These are phyloP conservation scores for Myrmophylax atrothorax DNA, from an alignment of 2,113 vertebrate species.

Conservation along the genomic window DNA sequence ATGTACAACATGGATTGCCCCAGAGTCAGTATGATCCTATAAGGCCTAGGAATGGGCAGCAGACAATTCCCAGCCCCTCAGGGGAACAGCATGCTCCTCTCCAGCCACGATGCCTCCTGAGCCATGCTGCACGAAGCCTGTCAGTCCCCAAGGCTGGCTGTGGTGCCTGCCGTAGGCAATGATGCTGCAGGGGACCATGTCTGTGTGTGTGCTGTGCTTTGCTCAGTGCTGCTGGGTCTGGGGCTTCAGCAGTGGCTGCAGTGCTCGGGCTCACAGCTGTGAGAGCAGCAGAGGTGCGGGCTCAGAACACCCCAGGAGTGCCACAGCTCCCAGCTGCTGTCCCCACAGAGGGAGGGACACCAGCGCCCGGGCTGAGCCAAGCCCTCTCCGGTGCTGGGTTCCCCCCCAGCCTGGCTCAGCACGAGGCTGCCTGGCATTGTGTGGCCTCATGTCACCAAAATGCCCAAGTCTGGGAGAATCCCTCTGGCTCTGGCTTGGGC, in stretches of 20 bases:
- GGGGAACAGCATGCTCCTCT: not conserved
- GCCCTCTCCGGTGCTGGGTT: not conserved
- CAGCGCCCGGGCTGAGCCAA: slow-evolving; percentile 23
- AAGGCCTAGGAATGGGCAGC: not conserved
- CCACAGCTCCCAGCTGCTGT: not conserved
- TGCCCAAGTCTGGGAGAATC: not conserved
- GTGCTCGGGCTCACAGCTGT: not conserved
- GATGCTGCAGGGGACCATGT: not conserved
- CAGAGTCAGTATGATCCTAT: not conserved
- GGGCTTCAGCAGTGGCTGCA: not conserved
- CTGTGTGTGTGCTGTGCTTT: not conserved
- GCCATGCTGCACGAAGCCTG: not conserved
- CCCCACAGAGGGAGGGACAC: not conserved
- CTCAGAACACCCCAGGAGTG: not conserved
- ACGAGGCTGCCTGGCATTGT: not conserved
- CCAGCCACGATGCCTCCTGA: not conserved
- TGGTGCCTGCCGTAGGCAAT: not conserved
- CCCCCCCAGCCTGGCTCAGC: not conserved
- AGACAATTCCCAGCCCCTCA: not conserved
- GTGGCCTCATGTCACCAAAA: slow-evolving; percentile 6
- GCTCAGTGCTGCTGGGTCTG: not conserved
- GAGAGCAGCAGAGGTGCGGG: not conserved
- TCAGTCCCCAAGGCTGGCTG: not conserved
- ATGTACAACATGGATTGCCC: not conserved
- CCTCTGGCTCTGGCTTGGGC: not conserved